phyloP scores from a whole-genome alignment of 2,113 vertebrate genomes.

The Chinchilla lanigera region DNA sequence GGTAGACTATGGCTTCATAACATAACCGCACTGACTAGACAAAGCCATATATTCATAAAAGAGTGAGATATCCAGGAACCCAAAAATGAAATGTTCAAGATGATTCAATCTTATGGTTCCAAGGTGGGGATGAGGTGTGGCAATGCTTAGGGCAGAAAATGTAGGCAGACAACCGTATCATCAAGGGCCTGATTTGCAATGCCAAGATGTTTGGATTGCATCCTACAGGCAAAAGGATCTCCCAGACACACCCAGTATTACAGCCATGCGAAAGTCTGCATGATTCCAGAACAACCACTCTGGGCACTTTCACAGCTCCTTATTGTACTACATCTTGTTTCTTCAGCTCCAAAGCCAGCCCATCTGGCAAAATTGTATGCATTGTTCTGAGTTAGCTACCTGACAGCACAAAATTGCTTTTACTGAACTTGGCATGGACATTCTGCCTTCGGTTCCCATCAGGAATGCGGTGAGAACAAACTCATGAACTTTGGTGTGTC shows the following conservation, averaged over 20 bases:
- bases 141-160: not conserved
- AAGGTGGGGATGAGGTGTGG: not conserved
- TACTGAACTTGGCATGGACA: not conserved
- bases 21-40: not conserved
- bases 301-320: conserved; percentile 41
- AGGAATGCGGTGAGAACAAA: not conserved
- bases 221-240: not conserved
- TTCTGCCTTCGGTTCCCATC: not conserved
- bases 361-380: conserved; percentile 8
- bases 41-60: not conserved
- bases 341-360: conserved; percentile 15
- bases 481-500: not conserved
- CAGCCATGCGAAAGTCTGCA: not conserved
- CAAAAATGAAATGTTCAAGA: not conserved
- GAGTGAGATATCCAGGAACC: not conserved
- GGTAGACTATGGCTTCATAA: not conserved
- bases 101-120: not conserved
- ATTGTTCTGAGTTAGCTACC: conserved; percentile 48
- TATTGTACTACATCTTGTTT: not conserved
- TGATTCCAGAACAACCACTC: not conserved
- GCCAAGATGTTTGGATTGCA: conserved; percentile 14
- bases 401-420: conserved; percentile 56
- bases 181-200: not conserved
- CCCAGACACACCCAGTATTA: conserved; percentile 39
- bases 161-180: not conserved